Percentiles rank a stretch among this genome's conserved stretches.
phyloP scores from a whole-genome alignment of 2,888 invertebrate species.

The Bembecia ichneumoniformis region DNA sequence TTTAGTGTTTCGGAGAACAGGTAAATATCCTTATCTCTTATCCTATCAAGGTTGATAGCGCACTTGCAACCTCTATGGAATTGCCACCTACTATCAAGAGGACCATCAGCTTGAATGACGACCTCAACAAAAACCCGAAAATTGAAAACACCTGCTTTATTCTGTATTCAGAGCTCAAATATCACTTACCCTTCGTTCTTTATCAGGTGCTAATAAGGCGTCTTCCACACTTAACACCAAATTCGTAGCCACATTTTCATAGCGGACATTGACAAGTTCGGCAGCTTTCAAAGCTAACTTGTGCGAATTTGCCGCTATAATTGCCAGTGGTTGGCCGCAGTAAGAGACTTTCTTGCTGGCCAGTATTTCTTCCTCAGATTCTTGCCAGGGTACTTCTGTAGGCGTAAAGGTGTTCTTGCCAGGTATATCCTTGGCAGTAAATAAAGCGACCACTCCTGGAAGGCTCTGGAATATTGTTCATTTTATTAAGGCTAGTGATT shows the following conservation, averaged over 20 bases:
- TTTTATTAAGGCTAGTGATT: too few species aligned
- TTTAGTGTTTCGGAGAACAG: too few species aligned
- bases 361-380: slow-evolving; percentile 60
- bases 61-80: too few species aligned
- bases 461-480: slow-evolving; percentile 59
- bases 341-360: slow-evolving; percentile 70
- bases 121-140: too few species aligned
- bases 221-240: slow-evolving; percentile 58
- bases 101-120: too few species aligned
- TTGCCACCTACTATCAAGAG: too few species aligned
- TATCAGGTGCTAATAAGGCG: slow-evolving; percentile 59
- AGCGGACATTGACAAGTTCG: slow-evolving; percentile 64
- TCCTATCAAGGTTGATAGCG: too few species aligned
- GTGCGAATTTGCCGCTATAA: slow-evolving; percentile 78
- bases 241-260: slow-evolving; percentile 52
- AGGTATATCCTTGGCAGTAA: slow-evolving; percentile 78
- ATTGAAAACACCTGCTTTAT: too few species aligned
- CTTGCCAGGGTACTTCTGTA: slow-evolving; percentile 38
- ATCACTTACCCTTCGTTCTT: slow-evolving; percentile 41
- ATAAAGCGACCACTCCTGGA: slow-evolving; percentile 77
- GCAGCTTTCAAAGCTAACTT: slow-evolving; percentile 46
- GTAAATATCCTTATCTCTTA: too few species aligned
- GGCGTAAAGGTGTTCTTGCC: slow-evolving; percentile 76
- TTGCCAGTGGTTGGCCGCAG: slow-evolving; percentile 81
- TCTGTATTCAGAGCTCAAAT: too few species aligned